Base-by-base conservation (phyloP, 2,797 vertebrate species). In the Eulemur rubriventer region DNA sequence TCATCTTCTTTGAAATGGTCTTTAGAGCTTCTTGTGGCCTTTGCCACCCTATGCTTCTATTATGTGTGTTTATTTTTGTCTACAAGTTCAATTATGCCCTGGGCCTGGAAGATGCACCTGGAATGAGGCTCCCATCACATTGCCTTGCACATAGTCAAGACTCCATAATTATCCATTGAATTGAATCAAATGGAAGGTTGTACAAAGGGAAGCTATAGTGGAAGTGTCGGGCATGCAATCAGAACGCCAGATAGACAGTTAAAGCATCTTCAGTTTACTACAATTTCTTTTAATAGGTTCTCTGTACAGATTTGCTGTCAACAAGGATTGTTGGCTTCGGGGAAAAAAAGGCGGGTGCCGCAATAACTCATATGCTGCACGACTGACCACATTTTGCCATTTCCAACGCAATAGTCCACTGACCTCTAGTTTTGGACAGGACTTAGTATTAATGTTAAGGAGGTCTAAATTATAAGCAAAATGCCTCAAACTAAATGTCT, bases 201-300 rank as follows among this genome's bases (percentile, higher is more conserved):
- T 73, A 61, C 78, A 48, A 82, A 96, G 95, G 82, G 89, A 75
- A 95, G 91, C 86, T 72, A n/a, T 76, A 6, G 43, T 61, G 67
- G 43, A 87, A 76, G 89, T 87, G 95, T 72, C 2, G 8, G 83
- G 89, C 76, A 30, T 14, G 96, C 96, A 94, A 85, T 96, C 96
- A 97, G 61, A 82, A 79, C 1, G 8, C 83, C 94, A 94, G 75
- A 52, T 41, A 91, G 83, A 75, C 87, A 78, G 94, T 96, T 95
- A 89, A 85, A 95, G 86, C 95, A 96, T 80, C 89, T 97, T 81
- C 2, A 24, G 85, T 96, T 97, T 95, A 88, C 96, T 93, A 79
- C 83, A 93, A 93, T 98, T 97, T 97, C 88, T 97, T 92, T 95
- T 96, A 96, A 97, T 97, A 92, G 95, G 91, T 94, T 97, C 81